Conservation (phyloP, 2,113 vertebrate genomes). For the Tapirus terrestris region DNA sequence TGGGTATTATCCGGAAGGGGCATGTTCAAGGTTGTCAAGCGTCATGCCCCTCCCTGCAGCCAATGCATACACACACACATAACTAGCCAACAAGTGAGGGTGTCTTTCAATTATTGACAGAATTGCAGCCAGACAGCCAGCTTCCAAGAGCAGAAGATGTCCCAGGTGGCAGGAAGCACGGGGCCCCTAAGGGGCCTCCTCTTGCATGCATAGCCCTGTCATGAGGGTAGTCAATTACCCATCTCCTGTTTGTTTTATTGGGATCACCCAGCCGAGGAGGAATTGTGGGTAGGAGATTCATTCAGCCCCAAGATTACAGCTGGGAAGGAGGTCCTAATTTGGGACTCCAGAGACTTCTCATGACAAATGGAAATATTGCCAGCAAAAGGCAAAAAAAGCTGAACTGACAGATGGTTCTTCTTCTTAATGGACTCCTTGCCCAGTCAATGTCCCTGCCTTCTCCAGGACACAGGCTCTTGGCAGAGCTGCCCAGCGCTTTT, state of each 20-base stretch:
- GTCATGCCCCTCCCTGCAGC: not conserved
- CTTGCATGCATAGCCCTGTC: not conserved
- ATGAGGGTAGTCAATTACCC: not conserved
- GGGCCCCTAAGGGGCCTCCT: not conserved
- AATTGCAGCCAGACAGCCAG: not conserved
- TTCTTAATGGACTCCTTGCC: not conserved
- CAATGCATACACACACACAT: not conserved
- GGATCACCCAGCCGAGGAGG: not conserved
- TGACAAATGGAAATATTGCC: not conserved
- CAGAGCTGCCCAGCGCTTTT: not conserved
- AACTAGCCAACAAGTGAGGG: not conserved
- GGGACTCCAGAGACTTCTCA: not conserved
- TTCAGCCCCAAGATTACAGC: not conserved
- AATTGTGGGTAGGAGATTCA: not conserved
- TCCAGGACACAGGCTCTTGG: not conserved
- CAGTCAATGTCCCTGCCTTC: not conserved
- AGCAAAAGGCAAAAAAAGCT: not conserved
- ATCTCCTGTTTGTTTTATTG: slow-evolving; percentile 53
- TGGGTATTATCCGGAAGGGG: not conserved
- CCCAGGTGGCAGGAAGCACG: not conserved
- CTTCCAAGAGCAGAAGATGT: slow-evolving; percentile 45
- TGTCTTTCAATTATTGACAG: slow-evolving; percentile 67
- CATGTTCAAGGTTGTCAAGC: not conserved
- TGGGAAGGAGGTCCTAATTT: not conserved
- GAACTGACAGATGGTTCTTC: not conserved